Conservation (phyloP, 2,888 invertebrate species). For the Thysanoteuthis rhombus region DNA sequence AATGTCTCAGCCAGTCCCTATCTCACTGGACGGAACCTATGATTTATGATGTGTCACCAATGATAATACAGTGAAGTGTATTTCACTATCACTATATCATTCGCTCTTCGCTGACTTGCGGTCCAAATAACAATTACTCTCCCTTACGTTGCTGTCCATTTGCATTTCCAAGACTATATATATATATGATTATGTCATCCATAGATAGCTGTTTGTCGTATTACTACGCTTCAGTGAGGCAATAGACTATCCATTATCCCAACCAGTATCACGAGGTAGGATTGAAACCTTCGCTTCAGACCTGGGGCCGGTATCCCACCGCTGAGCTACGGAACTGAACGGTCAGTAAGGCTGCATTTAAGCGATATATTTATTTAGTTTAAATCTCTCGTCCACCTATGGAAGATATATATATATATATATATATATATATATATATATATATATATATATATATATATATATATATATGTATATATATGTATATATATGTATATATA, state of each 20-base stretch:
- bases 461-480: not conserved
- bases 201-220: no score
- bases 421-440: constrained; percentile 24
- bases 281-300: no score
- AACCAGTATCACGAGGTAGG: no score
- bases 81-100: not conserved
- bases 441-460: constrained; percentile 26
- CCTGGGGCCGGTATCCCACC: no score
- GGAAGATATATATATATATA: constrained; percentile 22
- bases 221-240: no score
- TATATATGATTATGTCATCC: no score
- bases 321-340: no score
- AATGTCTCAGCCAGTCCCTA: not conserved
- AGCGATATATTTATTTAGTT: no score
- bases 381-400: no score
- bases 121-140: not conserved
- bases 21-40: not conserved
- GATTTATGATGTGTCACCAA: not conserved
- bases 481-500: not conserved
- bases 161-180: not conserved
- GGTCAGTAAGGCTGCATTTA: no score
- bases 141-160: not conserved
- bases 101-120: not conserved
- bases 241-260: no score
- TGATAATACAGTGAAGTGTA: not conserved